Base-by-base conservation (phyloP, 35 echinoderm and acorn worm species). In the Eucidaris tribuloides region DNA sequence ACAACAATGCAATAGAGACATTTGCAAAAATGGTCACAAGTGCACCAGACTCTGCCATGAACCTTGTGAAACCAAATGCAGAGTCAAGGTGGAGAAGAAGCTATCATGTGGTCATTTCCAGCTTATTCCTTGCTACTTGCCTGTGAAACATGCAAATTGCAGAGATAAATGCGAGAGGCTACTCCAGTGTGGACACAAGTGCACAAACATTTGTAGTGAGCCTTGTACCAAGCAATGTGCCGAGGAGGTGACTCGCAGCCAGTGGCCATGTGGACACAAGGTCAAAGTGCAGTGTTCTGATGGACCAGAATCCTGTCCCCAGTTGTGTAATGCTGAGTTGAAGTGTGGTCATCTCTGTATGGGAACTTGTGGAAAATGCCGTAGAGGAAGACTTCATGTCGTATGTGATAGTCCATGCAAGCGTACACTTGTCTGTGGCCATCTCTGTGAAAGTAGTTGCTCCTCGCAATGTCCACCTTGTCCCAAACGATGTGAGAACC, bases 401-500 rank as follows among this genome's bases (percentile, higher is more conserved):
- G 31, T 54, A 36, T 97, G 94, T 56, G 15, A 11, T 22, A 3
- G 62, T 14, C 72, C 46, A 35, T 97, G 94, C 59, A 76, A 63
- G 17, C 80, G 89, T 17, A 85, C 71, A 2, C 62, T 97, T 56
- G 89, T 88, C 4, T 97, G 94, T 84, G 94, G 94, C 6, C 94
- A 97, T 56, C 5, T 32, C 2, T 97, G 94, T 77, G 24, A 63
- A 14, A 52, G 56, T 15, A 62, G 9, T 14, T 97, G 94, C 57
- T 42, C 85, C 2, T 56, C 60, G 17, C 63, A 82, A 42, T 97
- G 89, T 32, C 94, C 94, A n/a, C 94, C 94, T 6, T 97, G 94
- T 48, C 46, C 36, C 11, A 83, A 60, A 41, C 43, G 31, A 49
- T 97, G 94, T 84, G 71, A 92, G 39, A 92, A 97, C 48, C 62